Evolutionary conservation across 2,797 vertebrate species (phyloP).

Genomic region (Argya squamiceps): DNA sequence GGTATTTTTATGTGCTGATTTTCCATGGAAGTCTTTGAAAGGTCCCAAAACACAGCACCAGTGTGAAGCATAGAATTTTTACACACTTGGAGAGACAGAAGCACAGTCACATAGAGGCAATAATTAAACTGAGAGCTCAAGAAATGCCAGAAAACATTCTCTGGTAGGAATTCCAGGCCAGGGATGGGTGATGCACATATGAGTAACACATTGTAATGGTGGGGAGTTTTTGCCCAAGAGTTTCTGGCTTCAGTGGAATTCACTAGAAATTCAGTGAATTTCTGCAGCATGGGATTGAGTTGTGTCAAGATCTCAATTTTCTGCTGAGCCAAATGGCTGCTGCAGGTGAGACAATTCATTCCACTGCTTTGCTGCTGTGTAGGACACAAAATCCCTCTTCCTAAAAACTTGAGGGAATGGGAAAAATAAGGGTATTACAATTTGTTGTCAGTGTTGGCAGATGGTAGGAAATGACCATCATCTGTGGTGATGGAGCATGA

Average conservation of each 20-base stretch:
- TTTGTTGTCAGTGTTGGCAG: not conserved
- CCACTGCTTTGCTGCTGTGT: not conserved
- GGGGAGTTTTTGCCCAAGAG: not conserved
- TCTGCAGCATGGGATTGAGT: not conserved
- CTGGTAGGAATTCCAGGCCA: not conserved
- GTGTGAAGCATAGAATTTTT: not conserved
- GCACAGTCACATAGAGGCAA: accelerated
- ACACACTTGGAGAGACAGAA: not conserved
- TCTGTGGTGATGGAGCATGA: not conserved
- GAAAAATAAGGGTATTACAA: not conserved
- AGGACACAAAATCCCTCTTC: not conserved
- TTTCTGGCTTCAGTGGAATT: not conserved
- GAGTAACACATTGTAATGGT: not conserved
- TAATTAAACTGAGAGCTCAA: not conserved
- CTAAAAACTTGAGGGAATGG: not conserved
- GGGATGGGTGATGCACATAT: not conserved
- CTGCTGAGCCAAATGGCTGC: not conserved
- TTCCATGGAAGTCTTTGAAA: not conserved
- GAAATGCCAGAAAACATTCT: not conserved
- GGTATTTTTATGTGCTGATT: not conserved
- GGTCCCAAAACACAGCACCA: not conserved
- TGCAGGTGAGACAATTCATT: not conserved
- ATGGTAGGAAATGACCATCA: not conserved
- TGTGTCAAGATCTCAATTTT: not conserved
- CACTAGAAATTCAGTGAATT: not conserved